Evolutionary conservation across 2,113 vertebrate genomes (phyloP).

Genomic region (Maccullochella peelii): DNA sequence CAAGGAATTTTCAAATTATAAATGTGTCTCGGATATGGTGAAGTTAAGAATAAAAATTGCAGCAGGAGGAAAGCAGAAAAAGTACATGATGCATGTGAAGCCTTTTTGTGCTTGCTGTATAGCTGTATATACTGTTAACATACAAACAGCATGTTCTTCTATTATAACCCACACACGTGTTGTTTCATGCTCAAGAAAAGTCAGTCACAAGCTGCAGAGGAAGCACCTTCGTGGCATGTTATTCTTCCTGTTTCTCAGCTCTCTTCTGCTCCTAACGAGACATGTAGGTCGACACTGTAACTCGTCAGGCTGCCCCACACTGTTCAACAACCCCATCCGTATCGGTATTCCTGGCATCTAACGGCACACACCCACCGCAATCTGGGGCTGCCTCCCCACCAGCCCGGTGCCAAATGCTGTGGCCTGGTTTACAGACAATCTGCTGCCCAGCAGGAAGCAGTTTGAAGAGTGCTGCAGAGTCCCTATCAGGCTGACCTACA

Average conservation of each 20-base stretch:
- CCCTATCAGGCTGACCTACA: slow-evolving; percentile 15
- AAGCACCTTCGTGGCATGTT: slow-evolving; percentile 20
- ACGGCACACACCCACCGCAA: slow-evolving; percentile 17
- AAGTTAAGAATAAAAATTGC: slow-evolving; percentile 9
- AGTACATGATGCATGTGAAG: not conserved
- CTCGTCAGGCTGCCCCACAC: slow-evolving; percentile 12
- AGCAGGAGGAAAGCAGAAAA: slow-evolving; percentile 14
- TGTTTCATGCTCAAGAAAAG: not conserved
- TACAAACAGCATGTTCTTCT: not conserved
- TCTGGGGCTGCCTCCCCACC: slow-evolving; percentile 11
- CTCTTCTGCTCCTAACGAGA: slow-evolving; percentile 29
- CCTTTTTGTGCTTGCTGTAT: not conserved
- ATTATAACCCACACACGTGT: not conserved
- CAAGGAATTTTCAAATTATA: slow-evolving; percentile 33
- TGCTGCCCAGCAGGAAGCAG: slow-evolving; percentile 37
- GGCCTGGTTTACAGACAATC: slow-evolving; percentile 60
- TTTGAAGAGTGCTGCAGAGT: not conserved
- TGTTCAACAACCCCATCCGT: slow-evolving; percentile 9
- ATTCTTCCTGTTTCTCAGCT: slow-evolving; percentile 15
- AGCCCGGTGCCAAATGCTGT: slow-evolving; percentile 36
- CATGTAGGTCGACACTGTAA: slow-evolving; percentile 12
- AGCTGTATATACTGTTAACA: not conserved
- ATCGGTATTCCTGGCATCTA: not conserved
- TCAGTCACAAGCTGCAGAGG: slow-evolving; percentile 21
- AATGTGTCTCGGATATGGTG: not conserved